These are phyloP conservation scores for Trachelus iudaicus DNA, from an alignment of 2,888 invertebrate species.

Conservation along the genomic window DNA sequence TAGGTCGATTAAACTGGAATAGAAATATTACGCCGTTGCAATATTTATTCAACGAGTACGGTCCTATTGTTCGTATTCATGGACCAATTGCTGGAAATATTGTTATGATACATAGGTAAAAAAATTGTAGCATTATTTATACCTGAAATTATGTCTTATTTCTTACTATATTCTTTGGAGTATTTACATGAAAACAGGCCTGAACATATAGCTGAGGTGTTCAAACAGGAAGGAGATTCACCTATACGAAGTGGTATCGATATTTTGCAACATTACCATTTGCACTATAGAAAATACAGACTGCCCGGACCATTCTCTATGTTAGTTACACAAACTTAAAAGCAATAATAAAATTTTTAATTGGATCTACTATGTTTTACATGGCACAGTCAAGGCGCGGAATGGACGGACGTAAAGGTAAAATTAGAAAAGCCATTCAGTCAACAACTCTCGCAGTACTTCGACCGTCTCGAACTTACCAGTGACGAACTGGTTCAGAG, in stretches of 20 bases:
- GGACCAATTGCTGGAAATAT: constrained; percentile 75
- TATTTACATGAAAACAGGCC: constrained; percentile 62
- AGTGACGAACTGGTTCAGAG: constrained; percentile 66
- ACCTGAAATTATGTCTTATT: background rate
- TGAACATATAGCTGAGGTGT: constrained; percentile 74
- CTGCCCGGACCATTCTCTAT: constrained; percentile 71
- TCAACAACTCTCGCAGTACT: constrained; percentile 55
- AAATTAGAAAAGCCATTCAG: constrained; percentile 68
- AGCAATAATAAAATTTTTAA: background rate
- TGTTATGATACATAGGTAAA: constrained; percentile 67
- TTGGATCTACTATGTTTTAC: constrained; percentile 8
- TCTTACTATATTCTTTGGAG: background rate
- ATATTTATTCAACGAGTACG: constrained; percentile 69
- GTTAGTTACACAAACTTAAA: constrained; percentile 62
- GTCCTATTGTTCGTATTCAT: constrained; percentile 74
- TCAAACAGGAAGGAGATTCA: constrained; percentile 71
- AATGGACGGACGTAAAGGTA: constrained; percentile 71
- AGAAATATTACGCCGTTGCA: constrained; percentile 64
- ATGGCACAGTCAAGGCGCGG: constrained; percentile 68
- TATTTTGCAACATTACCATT: constrained; percentile 74
- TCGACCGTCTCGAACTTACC: constrained; percentile 58
- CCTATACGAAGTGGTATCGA: constrained; percentile 74
- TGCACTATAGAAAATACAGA: constrained; percentile 68
- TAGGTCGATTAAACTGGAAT: constrained; percentile 66
- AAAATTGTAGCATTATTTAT: background rate